Evolutionary conservation across 2,797 vertebrate genomes (phyloP).

Genomic region (Macroramphosus scolopax): DNA sequence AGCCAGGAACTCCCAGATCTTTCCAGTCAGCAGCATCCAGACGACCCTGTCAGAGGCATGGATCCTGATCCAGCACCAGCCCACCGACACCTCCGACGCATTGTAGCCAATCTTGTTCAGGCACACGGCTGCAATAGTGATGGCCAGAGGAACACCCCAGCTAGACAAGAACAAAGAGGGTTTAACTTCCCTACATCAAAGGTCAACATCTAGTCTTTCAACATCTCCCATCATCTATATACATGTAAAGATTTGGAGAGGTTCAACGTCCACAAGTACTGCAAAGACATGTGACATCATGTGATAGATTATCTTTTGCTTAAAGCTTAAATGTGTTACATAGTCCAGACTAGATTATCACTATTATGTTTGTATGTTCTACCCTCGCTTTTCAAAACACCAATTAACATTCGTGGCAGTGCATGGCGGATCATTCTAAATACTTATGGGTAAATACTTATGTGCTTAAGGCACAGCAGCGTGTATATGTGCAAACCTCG

Average conservation of each 20-base stretch:
- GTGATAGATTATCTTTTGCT: conserved; percentile 29
- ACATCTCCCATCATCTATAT: background rate
- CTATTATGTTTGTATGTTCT: too few relatives aligned
- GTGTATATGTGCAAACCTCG: background rate
- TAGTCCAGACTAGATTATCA: too few relatives aligned
- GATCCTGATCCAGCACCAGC: conserved; percentile 96
- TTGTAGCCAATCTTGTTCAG: conserved; percentile 93
- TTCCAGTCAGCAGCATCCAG: conserved; percentile 95
- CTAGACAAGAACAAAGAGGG: conserved; percentile 62
- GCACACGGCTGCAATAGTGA: conserved; percentile 83
- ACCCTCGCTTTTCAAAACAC: too few relatives aligned
- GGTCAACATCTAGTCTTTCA: conserved; percentile 4
- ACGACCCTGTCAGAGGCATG: conserved; percentile 79
- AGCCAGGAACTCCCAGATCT: conserved; percentile 93
- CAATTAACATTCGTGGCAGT: too few relatives aligned
- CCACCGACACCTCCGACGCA: conserved; percentile 92
- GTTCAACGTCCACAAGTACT: conserved; percentile 3
- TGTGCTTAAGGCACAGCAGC: too few relatives aligned
- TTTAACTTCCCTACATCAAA: conserved; percentile 4
- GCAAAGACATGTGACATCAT: conserved; percentile 28
- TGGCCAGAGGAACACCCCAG: conserved; percentile 89
- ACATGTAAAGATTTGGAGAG: background rate
- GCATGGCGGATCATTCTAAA: too few relatives aligned
- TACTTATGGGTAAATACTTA: too few relatives aligned
- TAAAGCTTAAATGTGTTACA: too few relatives aligned